Percentiles rank a stretch among this genome's conserved stretches.
Evolutionary conservation across 2,113 vertebrate genomes (phyloP).

Genomic region (Anser cygnoides): DNA sequence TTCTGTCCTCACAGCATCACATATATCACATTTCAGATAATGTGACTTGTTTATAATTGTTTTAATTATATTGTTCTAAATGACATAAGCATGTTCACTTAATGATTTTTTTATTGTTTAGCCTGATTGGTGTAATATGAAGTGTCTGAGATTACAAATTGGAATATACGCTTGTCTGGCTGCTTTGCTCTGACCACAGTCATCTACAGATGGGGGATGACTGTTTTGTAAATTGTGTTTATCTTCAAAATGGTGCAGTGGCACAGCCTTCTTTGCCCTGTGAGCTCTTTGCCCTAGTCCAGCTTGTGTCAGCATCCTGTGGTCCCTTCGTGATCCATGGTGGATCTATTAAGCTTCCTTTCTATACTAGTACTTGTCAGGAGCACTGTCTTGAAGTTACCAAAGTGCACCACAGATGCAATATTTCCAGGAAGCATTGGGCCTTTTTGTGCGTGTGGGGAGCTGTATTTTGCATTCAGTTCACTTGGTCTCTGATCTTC

Average conservation of each 20-base stretch:
- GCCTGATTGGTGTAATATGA: not conserved
- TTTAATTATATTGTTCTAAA: not conserved
- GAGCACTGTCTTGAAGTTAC: fast-evolving
- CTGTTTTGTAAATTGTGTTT: not conserved
- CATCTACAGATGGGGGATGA: not conserved
- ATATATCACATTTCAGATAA: too few relatives aligned
- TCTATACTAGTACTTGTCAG: not conserved
- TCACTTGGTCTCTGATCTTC: not conserved
- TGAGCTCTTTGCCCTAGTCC: not conserved
- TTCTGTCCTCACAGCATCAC: not conserved
- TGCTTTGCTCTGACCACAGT: not conserved
- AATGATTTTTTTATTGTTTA: not conserved
- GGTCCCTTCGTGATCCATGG: not conserved
- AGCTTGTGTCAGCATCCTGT: not conserved
- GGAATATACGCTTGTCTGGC: not conserved
- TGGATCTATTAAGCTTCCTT: not conserved
- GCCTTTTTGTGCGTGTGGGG: fast-evolving
- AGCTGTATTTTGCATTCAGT: not conserved
- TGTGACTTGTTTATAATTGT: not conserved
- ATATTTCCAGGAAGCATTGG: not conserved
- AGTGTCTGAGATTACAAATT: not conserved
- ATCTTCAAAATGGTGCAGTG: not conserved
- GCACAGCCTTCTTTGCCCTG: not conserved
- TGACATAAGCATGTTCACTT: not conserved
- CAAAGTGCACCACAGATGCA: not conserved